Evolutionary conservation across 35 echinoderm and acorn worm species (phyloP).

Genomic region (Strongylocentrotus purpuratus): DNA sequence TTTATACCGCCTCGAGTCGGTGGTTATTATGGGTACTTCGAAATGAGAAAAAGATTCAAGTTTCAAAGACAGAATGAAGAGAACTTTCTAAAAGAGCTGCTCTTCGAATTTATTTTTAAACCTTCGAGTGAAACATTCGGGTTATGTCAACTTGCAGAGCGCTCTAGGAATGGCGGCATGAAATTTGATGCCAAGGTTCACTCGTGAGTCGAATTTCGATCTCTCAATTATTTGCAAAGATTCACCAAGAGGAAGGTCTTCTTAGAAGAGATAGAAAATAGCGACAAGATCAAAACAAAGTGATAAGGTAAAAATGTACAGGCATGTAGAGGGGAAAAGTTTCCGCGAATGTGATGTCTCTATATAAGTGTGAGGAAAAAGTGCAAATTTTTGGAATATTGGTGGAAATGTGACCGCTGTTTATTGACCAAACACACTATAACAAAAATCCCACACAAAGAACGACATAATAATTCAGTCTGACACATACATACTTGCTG

Average conservation of each 20-base stretch:
- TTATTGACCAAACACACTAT: too few relatives aligned
- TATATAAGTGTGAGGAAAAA: too few relatives aligned
- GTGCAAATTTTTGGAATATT: too few relatives aligned
- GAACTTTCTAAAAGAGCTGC: neutral
- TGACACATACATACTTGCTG: too few relatives aligned
- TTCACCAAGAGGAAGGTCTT: neutral
- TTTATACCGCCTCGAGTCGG: neutral
- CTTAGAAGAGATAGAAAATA: neutral
- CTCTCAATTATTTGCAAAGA: constrained; percentile 10
- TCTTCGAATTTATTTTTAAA: neutral
- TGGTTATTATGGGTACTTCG: neutral
- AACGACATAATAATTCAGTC: too few relatives aligned
- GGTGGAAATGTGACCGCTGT: too few relatives aligned
- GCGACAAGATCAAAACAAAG: neutral
- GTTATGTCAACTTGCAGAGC: constrained; percentile 2
- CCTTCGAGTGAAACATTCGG: neutral
- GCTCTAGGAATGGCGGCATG: neutral
- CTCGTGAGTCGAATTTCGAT: constrained; percentile 1
- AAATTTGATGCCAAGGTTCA: neutral
- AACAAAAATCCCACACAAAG: too few relatives aligned
- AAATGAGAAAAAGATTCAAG: neutral
- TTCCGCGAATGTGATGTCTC: too few relatives aligned
- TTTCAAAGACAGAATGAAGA: neutral
- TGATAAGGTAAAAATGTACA: neutral
- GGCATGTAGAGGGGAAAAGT: neutral